Base-by-base conservation (phyloP, 1,140 invertebrate genomes). In the Zaprionus africanus region DNA sequence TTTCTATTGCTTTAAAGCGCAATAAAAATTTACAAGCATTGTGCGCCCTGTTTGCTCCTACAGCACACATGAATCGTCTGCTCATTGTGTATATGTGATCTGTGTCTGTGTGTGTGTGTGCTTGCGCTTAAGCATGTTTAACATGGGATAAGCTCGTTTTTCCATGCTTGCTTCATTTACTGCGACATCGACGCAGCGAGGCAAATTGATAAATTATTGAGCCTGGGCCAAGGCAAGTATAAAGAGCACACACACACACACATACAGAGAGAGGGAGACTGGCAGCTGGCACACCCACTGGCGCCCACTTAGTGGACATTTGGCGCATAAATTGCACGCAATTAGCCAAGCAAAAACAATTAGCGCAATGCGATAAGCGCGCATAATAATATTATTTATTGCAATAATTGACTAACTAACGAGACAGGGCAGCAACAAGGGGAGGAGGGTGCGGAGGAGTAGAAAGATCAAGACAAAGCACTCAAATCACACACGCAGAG, bases 141-240 rank as follows among this genome's bases (percentile, higher is more conserved):
- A 81, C 84, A 90, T 68, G 78, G 79, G 85, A 90, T 90, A 73
- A 90, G 78, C 81, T 74, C 81, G 75, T 79, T 78, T 76, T 67
- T 69, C 66, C 84, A 58, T 71, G 56, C 78, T 78, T 65, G 71
- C 84, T 76, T 90, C 84, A 90, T 88, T 87, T 79, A 75, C 76
- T 61, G 36, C 67, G 38, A 38, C 63, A 66, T 57, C 62, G 19
- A 58, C 19, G 60, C 46, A 49, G 22, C 9, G n/a, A 46, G 1
- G 78, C 79, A 87, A 87, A 88, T 90, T 88, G 85, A 88, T 90
- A 88, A 88, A 90, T 88, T 90, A 90, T 87, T 69, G 74, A 57
- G 54, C 43, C 36, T 49, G 41, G 22, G 12, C 28, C 31, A 26
- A 34, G 31, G 24, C 46, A 12, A 58, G 36, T 22, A 22, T 58